Evolutionary conservation across 2,113 vertebrate species (phyloP).

Genomic region (Ptyas mucosa): DNA sequence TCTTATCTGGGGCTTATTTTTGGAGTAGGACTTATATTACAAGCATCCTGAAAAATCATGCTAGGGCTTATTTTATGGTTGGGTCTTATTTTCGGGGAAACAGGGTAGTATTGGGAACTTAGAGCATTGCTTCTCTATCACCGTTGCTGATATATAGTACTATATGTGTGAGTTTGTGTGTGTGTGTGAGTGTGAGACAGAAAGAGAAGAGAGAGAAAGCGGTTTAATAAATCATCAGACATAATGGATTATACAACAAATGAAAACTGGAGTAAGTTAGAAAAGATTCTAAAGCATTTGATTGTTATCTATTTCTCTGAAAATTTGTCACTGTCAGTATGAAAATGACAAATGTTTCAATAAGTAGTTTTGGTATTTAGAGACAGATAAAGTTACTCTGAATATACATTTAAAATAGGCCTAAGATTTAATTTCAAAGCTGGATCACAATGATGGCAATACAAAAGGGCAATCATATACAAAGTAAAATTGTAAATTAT

Average conservation of each 20-base stretch:
- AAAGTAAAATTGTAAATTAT: constrained; percentile 58
- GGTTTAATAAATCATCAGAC: constrained; percentile 25
- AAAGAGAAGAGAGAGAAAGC: neutral
- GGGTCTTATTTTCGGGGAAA: no score
- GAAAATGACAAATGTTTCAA: constrained; percentile 34
- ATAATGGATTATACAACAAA: constrained; percentile 14
- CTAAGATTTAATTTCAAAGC: constrained; percentile 66
- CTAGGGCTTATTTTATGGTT: no score
- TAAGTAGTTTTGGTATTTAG: constrained; percentile 30
- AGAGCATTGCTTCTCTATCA: neutral
- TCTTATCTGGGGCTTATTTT: no score
- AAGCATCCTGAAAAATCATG: no score
- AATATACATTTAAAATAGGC: constrained; percentile 42
- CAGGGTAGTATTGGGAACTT: neutral
- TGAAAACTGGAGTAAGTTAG: neutral
- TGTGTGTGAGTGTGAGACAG: neutral
- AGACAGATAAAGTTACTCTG: constrained; percentile 54
- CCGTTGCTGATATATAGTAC: neutral
- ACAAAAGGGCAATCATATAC: constrained; percentile 59
- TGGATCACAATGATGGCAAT: constrained; percentile 51
- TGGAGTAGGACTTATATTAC: no score
- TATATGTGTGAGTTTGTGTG: neutral
- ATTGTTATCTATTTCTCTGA: constrained; percentile 23
- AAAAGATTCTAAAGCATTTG: neutral
- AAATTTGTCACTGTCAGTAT: constrained; percentile 28